phyloP scores from a whole-genome alignment of 2,797 vertebrate genomes.

The Jordanella pulchra region DNA sequence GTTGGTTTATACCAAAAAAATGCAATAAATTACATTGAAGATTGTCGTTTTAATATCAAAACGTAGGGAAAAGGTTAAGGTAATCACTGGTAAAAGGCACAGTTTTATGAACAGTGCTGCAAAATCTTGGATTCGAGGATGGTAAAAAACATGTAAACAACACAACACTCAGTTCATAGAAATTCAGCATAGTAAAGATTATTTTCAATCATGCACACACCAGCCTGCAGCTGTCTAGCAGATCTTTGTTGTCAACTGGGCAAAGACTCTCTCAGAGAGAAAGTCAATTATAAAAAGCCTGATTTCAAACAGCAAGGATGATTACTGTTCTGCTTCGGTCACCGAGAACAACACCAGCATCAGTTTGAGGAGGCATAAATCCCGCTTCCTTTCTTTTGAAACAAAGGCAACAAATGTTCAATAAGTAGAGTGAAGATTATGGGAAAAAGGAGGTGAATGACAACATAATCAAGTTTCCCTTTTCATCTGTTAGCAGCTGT shows the following conservation, averaged over 20 bases:
- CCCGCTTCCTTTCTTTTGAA: constrained; percentile 36
- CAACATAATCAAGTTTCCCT: constrained; percentile 4
- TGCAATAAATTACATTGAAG: neutral
- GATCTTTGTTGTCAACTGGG: constrained; percentile 32
- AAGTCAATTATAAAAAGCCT: constrained; percentile 63
- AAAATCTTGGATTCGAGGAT: constrained; percentile 25
- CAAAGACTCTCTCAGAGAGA: constrained; percentile 9
- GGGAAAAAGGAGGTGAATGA: constrained; percentile 12
- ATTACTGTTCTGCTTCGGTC: constrained; percentile 16
- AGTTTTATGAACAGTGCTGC: neutral
- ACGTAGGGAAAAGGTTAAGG: neutral
- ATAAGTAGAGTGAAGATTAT: neutral
- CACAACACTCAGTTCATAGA: constrained; percentile 5
- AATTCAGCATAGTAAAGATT: neutral
- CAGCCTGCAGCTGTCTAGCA: constrained; percentile 19
- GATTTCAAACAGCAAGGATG: constrained; percentile 44
- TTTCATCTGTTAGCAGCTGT: constrained; percentile 20
- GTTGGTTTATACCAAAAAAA: neutral
- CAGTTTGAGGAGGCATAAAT: constrained; percentile 25
- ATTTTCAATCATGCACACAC: constrained; percentile 2
- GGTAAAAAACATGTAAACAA: constrained; percentile 19
- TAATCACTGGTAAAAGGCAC: neutral
- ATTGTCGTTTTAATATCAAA: too few species aligned
- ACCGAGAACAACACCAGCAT: constrained; percentile 32
- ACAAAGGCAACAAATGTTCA: constrained; percentile 10